These are phyloP conservation scores for Atrichornis clamosus DNA, from an alignment of 2,113 vertebrate species.

Conservation along the genomic window DNA sequence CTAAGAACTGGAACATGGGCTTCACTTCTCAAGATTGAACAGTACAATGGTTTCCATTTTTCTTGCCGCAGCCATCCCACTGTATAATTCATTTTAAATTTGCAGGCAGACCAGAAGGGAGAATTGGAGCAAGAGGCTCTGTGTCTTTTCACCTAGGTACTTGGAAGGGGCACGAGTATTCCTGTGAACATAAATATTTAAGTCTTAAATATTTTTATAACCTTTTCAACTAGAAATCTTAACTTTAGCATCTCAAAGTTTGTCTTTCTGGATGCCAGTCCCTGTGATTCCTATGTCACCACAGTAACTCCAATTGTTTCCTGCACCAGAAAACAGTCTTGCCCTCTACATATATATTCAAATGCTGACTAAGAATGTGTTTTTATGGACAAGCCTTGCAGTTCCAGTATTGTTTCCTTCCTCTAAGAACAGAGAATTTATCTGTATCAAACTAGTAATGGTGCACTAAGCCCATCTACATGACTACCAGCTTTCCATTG, in stretches of 20 bases:
- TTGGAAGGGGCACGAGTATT: fast-evolving
- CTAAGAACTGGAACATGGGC: neutral
- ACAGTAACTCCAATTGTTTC: neutral
- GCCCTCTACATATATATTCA: neutral
- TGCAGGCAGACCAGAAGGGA: neutral
- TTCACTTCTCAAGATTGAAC: neutral
- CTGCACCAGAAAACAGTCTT: neutral
- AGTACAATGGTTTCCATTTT: neutral
- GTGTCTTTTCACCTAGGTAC: neutral
- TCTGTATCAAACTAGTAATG: neutral
- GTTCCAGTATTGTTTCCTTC: neutral
- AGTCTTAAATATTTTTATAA: neutral
- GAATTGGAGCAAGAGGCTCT: neutral
- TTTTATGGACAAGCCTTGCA: neutral
- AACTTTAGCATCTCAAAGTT: neutral
- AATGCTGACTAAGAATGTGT: neutral
- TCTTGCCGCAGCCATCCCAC: neutral
- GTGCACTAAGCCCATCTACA: neutral
- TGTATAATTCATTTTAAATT: neutral
- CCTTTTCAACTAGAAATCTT: neutral
- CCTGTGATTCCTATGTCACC: neutral
- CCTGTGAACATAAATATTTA: neutral
- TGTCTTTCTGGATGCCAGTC: neutral
- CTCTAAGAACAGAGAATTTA: neutral
- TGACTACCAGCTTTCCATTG: neutral